These are phyloP conservation scores for Eurosta solidaginis DNA, from an alignment of 1,140 invertebrate genomes.

Conservation along the genomic window DNA sequence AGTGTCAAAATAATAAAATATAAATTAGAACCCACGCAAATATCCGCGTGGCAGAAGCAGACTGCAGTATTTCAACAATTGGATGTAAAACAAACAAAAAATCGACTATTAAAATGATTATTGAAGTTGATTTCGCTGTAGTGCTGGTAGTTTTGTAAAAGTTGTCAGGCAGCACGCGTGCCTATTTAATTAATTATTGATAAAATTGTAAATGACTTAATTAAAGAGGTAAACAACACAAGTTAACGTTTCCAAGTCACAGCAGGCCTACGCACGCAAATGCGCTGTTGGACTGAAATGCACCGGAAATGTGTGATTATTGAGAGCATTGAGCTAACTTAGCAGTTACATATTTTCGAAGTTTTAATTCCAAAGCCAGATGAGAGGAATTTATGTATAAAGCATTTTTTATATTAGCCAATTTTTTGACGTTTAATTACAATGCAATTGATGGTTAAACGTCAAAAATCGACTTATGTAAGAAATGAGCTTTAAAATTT, in stretches of 20 bases:
- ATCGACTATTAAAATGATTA: background rate
- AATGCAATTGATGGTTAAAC: too few relatives aligned
- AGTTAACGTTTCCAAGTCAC: background rate
- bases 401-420: too few relatives aligned
- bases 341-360: too few relatives aligned
- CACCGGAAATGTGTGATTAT: conserved; percentile 12
- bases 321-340: too few relatives aligned
- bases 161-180: background rate
- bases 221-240: background rate
- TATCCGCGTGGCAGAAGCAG: background rate
- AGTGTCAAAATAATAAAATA: background rate
- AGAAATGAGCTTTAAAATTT: too few relatives aligned
- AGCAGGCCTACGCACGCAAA: conserved; percentile 2
- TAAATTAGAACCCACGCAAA: background rate
- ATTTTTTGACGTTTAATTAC: too few relatives aligned
- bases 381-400: too few relatives aligned
- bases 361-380: too few relatives aligned
- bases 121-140: background rate
- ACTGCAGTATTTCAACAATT: background rate
- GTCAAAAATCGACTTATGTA: too few relatives aligned
- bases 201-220: conserved; percentile 13
- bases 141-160: background rate
- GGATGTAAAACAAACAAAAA: background rate
- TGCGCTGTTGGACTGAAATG: background rate
- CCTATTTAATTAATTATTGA: conserved; percentile 15